These are phyloP conservation scores for Chlorocebus sabaeus DNA, from an alignment of 2,113 vertebrate species.

Conservation along the genomic window DNA sequence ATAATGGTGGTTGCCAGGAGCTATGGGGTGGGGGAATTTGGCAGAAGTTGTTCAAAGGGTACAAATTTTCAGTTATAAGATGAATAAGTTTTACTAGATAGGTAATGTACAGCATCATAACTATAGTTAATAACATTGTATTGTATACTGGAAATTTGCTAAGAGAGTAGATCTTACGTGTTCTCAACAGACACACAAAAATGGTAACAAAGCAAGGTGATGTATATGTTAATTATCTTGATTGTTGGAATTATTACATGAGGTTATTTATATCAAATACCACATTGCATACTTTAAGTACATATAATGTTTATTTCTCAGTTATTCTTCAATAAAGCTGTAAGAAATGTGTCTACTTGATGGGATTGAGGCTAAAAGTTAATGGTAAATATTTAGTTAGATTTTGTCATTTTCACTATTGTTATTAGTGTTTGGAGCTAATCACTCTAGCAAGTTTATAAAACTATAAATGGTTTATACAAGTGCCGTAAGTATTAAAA, in stretches of 20 bases:
- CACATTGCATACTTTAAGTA: neutral
- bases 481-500: neutral
- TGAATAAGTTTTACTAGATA: neutral
- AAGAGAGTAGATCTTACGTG: neutral
- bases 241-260: neutral
- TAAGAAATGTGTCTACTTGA: neutral
- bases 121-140: neutral
- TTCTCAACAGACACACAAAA: neutral
- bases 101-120: neutral
- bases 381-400: neutral
- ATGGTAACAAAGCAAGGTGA: neutral
- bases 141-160: neutral
- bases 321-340: neutral
- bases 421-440: neutral
- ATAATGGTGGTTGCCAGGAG: neutral
- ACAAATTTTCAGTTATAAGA: neutral
- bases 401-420: neutral
- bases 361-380: neutral
- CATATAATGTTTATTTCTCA: neutral
- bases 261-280: neutral
- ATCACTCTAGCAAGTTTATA: neutral
- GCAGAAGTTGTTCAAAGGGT: neutral
- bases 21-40: neutral
- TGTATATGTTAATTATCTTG: neutral
- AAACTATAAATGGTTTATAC: neutral